A percentile compares a stretch with the other conserved stretches of the same genome.
These are phyloP conservation scores for Eumerus sabulonum DNA, from an alignment of 2,888 invertebrate species.

Conservation along the genomic window DNA sequence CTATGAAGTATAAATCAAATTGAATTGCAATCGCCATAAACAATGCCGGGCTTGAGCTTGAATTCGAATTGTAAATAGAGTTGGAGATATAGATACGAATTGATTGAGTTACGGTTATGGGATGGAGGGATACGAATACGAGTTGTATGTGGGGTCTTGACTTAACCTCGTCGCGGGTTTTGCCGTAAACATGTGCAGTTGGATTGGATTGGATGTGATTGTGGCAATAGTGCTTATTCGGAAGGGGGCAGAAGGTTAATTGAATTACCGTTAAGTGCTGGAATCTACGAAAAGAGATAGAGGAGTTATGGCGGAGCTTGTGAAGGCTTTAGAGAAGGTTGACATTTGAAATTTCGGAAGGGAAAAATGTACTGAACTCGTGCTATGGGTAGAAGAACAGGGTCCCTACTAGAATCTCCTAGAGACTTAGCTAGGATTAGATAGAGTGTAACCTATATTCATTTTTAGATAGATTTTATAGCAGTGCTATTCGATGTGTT, in stretches of 20 bases:
- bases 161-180: constrained; percentile 20
- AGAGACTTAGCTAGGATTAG: no score
- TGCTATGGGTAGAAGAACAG: no score
- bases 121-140: constrained; percentile 27
- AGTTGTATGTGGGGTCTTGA: constrained; percentile 25
- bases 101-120: constrained; percentile 61
- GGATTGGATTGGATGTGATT: neutral
- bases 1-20: constrained; percentile 69
- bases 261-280: constrained; percentile 1
- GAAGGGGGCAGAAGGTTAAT: constrained; percentile 7
- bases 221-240: neutral
- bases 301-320: no score
- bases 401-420: no score
- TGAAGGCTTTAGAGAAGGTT: neutral
- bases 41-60: constrained; percentile 53
- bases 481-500: no score
- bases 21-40: constrained; percentile 69
- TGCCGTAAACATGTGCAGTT: constrained; percentile 7
- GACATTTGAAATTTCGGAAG: no score
- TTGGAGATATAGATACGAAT: constrained; percentile 43
- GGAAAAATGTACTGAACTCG: no score
- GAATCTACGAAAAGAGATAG: no score
- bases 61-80: constrained; percentile 46
- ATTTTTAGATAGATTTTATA: no score
- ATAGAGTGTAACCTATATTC: no score